Evolutionary conservation across 2,797 vertebrate genomes (phyloP), one percentile per base, ranked within the genome.

Genomic region (Sebastes reedi): DNA sequence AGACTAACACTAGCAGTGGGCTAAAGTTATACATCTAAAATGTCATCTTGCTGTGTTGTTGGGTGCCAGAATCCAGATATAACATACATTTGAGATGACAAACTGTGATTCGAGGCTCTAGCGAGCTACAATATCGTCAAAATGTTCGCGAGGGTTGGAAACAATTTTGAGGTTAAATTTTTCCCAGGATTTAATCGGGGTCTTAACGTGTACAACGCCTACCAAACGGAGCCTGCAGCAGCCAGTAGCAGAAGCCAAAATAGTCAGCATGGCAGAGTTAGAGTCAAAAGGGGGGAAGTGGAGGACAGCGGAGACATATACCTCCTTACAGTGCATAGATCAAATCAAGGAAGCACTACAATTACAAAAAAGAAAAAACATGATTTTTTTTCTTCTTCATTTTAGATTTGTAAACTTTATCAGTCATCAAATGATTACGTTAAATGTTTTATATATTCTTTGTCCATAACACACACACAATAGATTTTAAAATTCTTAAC

Each of bases 261-360:
- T 67, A 75, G 64, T 81, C 86, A 72, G 59, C 80, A 84, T 88
- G 91, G 82, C 87, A 86, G 89, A 85, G 86, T 81, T 32, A 73
- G 85, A 86, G 81, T 89, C 79, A 83, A 67, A 76, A 46, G 73
- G 70, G 90, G 85, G 75, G 55, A 71, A 84, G 87, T 81, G 86
- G 86, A 85, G 91, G 90, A 79, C 88, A 89, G 89, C 81, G 84
- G 90, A 92, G 93, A 88, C 87, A 92, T 96, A 94, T 95, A 95
- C 96, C 97, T 97, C 97, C 95, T 89, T 94, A 97, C 93, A 98
- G 97, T 99, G 98, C 98, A 99, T 99, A 99, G 98, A 98, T 98
- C 95, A 98, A 98, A 98, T 97, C 95, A 98, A 98, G 97, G 98
- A 99, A 99, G 98, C 97, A 97, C 96, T 98, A 96, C 94, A 95